Percentiles rank a stretch among this genome's conserved stretches.
These are phyloP conservation scores for Apodemia mormo DNA, from an alignment of 2,888 invertebrate genomes.

Conservation along the genomic window DNA sequence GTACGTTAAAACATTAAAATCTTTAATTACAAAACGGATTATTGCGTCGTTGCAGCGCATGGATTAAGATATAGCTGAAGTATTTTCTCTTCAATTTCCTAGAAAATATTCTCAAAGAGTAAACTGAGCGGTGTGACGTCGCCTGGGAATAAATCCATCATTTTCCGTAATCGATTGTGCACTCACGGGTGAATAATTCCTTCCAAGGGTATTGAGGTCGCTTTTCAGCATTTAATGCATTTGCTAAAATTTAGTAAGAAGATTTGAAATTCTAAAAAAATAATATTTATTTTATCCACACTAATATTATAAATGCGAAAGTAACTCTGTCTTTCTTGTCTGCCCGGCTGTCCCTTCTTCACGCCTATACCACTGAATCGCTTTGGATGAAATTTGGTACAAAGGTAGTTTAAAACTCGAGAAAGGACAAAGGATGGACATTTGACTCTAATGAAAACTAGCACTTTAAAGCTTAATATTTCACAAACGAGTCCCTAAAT, in stretches of 20 bases:
- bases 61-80: not conserved
- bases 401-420: too few species aligned
- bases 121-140: constrained; percentile 27
- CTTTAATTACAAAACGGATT: constrained; percentile 5
- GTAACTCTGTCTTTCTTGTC: too few species aligned
- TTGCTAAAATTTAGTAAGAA: not conserved
- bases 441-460: too few species aligned
- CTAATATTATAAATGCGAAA: too few species aligned
- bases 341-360: too few species aligned
- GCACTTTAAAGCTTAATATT: too few species aligned
- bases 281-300: not conserved
- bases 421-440: too few species aligned
- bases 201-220: constrained; percentile 24
- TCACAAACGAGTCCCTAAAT: too few species aligned
- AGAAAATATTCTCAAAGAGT: constrained; percentile 33
- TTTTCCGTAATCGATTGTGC: constrained; percentile 55
- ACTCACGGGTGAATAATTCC: constrained; percentile 51
- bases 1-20: not conserved
- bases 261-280: too few species aligned
- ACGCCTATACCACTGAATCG: too few species aligned
- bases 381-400: too few species aligned
- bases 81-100: constrained; percentile 24
- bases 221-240: not conserved
- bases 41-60: not conserved
- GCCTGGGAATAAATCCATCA: constrained; percentile 52